These are phyloP conservation scores for Antrozous pallidus DNA, from an alignment of 2,797 vertebrate species.

Conservation along the genomic window DNA sequence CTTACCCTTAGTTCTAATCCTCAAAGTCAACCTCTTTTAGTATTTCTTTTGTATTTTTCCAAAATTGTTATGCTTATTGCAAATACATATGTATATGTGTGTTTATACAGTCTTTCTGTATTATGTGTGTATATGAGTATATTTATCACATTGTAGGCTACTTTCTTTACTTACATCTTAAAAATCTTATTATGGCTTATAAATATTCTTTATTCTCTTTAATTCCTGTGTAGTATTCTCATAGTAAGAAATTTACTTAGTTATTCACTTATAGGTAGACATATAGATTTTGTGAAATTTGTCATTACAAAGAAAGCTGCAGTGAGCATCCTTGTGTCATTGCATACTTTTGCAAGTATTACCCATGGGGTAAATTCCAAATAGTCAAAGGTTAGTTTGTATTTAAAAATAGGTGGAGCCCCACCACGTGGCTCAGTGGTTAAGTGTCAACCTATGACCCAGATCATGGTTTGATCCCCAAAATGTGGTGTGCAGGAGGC, in stretches of 20 bases:
- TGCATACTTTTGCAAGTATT: background rate
- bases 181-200: background rate
- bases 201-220: constrained; percentile 15
- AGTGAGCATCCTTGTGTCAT: background rate
- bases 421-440: too few species aligned
- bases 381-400: background rate
- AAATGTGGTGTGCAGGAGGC: too few species aligned
- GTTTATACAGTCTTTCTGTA: background rate
- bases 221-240: background rate
- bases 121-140: background rate
- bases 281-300: background rate
- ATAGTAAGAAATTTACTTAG: background rate
- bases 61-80: background rate
- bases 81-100: background rate
- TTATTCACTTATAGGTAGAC: background rate
- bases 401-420: background rate
- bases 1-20: background rate
- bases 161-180: background rate
- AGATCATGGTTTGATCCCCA: too few species aligned
- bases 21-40: background rate
- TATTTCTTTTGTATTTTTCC: background rate
- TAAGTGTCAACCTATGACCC: too few species aligned
- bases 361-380: background rate
- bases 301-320: background rate
- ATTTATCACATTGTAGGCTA: background rate